Evolutionary conservation across 2,888 invertebrate genomes (phyloP).

Genomic region (Drosophila peninsularis): DNA sequence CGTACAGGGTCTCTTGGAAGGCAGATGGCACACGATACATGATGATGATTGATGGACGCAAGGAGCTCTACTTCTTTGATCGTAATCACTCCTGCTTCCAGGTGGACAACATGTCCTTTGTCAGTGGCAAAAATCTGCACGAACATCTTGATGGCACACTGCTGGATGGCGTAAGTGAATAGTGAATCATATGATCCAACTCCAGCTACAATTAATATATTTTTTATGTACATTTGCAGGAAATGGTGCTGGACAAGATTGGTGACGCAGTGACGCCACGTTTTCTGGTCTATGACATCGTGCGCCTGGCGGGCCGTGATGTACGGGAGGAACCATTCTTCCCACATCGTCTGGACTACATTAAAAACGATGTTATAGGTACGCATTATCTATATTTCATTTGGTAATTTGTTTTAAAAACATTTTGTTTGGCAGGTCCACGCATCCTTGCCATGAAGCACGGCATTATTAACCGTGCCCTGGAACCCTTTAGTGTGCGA

Average conservation of each 20-base stretch:
- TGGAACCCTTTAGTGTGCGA: constrained; percentile 96
- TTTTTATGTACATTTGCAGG: constrained; percentile 86
- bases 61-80: constrained; percentile 96
- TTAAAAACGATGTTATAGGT: constrained; percentile 90
- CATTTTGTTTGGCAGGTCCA: too few species aligned
- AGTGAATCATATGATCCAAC: too few species aligned
- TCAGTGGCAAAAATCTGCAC: constrained; percentile 89
- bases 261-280: constrained; percentile 91
- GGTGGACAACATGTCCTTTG: constrained; percentile 92
- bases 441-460: constrained; percentile 91
- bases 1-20: constrained; percentile 99
- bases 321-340: constrained; percentile 91
- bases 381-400: constrained; percentile 37
- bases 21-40: constrained; percentile 99
- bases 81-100: constrained; percentile 96
- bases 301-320: constrained; percentile 91
- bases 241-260: constrained; percentile 97
- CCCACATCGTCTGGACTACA: constrained; percentile 90
- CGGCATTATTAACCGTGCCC: constrained; percentile 89
- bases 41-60: constrained; percentile 95
- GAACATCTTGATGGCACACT: constrained; percentile 92
- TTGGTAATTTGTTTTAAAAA: neutral
- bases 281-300: constrained; percentile 97
- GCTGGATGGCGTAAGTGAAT: constrained; percentile 92
- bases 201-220: neutral